These are phyloP conservation scores for Muricea muricata DNA, from an alignment of 92 coral and sea anemone species.

Conservation along the genomic window DNA sequence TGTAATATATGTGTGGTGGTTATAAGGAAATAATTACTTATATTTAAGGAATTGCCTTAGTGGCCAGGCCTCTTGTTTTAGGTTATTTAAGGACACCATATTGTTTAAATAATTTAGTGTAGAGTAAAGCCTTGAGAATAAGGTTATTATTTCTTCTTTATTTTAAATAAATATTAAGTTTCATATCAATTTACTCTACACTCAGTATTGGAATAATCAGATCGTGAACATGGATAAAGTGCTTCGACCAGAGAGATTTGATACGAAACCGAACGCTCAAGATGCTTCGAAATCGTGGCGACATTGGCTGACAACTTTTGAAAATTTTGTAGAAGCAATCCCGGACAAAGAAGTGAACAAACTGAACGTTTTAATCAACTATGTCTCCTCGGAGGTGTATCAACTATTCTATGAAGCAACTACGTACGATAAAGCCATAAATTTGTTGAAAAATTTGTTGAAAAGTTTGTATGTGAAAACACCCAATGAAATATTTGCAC, in stretches of 20 bases:
- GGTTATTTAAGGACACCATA: too few species aligned
- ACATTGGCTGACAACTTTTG: conserved; percentile 36
- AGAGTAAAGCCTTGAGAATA: too few species aligned
- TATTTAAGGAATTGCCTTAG: too few species aligned
- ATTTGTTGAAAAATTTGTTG: too few species aligned
- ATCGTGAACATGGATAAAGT: conserved; percentile 43
- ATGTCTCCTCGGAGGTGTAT: neutral
- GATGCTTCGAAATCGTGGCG: conserved; percentile 41
- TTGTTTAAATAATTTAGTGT: too few species aligned
- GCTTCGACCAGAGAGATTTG: conserved; percentile 34
- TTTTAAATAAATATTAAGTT: too few species aligned
- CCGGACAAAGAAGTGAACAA: neutral
- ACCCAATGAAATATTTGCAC: conserved; percentile 11
- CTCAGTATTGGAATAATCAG: too few species aligned
- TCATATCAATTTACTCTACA: too few species aligned
- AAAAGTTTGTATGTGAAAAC: neutral
- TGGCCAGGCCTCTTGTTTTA: too few species aligned
- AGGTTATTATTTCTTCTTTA: too few species aligned
- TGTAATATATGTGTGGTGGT: too few species aligned
- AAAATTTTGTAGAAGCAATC: conserved; percentile 31
- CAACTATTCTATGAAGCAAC: neutral
- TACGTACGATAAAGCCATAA: neutral
- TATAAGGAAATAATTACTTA: too few species aligned
- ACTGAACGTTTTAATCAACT: neutral
- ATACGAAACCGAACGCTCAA: conserved; percentile 25